Conservation (phyloP, 2,888 invertebrate species). For the Monoplex corrugatus region DNA sequence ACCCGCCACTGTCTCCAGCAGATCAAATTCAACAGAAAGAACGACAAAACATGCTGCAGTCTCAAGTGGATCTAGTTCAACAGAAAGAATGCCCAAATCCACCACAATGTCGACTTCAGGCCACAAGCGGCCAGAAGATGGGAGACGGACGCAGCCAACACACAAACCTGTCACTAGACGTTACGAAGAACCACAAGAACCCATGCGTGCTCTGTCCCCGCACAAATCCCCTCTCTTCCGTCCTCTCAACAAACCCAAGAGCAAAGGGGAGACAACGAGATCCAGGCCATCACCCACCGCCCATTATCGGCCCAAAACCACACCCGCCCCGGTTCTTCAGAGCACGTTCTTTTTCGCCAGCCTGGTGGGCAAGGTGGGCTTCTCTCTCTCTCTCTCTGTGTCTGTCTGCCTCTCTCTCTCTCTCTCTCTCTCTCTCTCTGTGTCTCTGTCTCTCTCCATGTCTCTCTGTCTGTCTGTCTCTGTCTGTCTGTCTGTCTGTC, state of each 20-base stretch:
- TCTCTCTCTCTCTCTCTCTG: too few relatives aligned
- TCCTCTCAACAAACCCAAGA: neutral
- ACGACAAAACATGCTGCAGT: too few relatives aligned
- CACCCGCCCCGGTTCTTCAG: conserved; percentile 31
- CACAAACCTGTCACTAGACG: neutral
- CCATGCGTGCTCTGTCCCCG: neutral
- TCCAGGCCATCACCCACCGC: neutral
- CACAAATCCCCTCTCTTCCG: conserved; percentile 2
- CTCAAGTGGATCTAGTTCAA: too few relatives aligned
- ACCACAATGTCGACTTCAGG: too few relatives aligned
- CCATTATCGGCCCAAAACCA: conserved; percentile 13
- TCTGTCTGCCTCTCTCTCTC: too few relatives aligned
- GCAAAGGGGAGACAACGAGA: neutral
- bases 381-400: too few relatives aligned
- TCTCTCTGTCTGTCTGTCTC: too few relatives aligned
- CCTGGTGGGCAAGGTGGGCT: neutral
- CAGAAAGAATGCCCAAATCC: neutral
- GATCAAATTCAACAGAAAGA: too few relatives aligned
- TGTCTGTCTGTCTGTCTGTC: too few relatives aligned
- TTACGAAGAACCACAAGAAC: neutral
- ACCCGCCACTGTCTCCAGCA: too few relatives aligned
- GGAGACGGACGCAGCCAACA: neutral
- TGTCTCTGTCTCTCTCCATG: too few relatives aligned
- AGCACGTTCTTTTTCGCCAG: conserved; percentile 46
- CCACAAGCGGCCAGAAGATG: neutral